A percentile compares a stretch with the other conserved stretches of the same genome.
These are phyloP conservation scores for Onthophagus sagittarius DNA, from an alignment of 2,888 invertebrate genomes.

Conservation along the genomic window DNA sequence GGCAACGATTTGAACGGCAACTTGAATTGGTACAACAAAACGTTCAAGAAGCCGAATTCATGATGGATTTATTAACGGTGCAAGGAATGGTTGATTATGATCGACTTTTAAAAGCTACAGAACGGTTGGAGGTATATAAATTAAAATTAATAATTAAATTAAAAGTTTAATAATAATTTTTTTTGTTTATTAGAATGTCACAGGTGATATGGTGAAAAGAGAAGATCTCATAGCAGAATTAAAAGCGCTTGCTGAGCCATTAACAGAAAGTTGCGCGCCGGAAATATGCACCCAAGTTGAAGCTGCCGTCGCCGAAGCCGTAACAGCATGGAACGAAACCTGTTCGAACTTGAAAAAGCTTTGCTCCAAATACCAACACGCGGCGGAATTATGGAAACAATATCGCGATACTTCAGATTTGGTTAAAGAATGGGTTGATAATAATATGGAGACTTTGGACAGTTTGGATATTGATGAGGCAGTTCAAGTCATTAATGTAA, in stretches of 20 bases:
- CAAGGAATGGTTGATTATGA: conserved; percentile 84
- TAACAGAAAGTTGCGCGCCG: conserved; percentile 66
- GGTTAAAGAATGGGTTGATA: conserved; percentile 71
- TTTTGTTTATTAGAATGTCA: conserved; percentile 59
- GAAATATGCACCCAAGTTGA: conserved; percentile 70
- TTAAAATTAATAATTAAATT: not conserved
- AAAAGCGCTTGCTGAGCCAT: conserved; percentile 65
- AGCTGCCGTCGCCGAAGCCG: conserved; percentile 73
- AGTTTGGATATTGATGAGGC: conserved; percentile 70
- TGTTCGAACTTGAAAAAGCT: conserved; percentile 70
- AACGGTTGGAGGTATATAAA: conserved; percentile 71
- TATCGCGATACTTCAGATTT: conserved; percentile 76
- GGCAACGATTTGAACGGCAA: conserved; percentile 75
- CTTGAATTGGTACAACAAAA: conserved; percentile 77
- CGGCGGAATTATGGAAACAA: conserved; percentile 75
- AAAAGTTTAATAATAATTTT: not conserved
- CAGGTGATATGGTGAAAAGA: conserved; percentile 70
- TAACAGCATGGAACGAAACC: conserved; percentile 77
- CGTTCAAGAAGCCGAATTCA: conserved; percentile 80
- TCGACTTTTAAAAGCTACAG: conserved; percentile 75
- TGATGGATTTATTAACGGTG: conserved; percentile 80
- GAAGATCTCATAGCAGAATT: conserved; percentile 71
- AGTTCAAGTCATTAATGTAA: conserved; percentile 68
- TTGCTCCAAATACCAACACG: conserved; percentile 74
- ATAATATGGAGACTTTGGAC: conserved; percentile 68